Conservation (phyloP, 2,113 vertebrate species). For the Synodontis membranacea region DNA sequence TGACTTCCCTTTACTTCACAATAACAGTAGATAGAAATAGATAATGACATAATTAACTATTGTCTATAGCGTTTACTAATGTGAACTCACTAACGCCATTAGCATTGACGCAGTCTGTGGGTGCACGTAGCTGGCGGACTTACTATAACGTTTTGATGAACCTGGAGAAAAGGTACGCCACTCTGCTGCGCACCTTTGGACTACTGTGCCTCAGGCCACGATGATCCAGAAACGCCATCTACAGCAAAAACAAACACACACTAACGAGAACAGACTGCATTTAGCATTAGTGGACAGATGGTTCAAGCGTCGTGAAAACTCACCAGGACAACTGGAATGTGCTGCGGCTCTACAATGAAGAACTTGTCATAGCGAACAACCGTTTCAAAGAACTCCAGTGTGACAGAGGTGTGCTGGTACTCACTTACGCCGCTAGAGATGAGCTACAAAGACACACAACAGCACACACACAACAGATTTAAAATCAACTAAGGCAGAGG, state of each 20-base stretch:
- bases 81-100: neutral
- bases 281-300: too few species aligned
- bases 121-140: slow-evolving; percentile 61
- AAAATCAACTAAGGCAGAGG: neutral
- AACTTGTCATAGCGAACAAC: slow-evolving; percentile 96
- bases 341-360: slow-evolving; percentile 92
- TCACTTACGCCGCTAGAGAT: slow-evolving; percentile 90
- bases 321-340: slow-evolving; percentile 94
- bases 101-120: neutral
- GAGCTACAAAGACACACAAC: slow-evolving; percentile 70
- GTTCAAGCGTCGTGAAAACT: slow-evolving; percentile 55
- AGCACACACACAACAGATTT: neutral
- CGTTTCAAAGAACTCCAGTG: slow-evolving; percentile 96
- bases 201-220: slow-evolving; percentile 91
- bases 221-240: slow-evolving; percentile 99
- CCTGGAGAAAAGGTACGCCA: slow-evolving; percentile 94
- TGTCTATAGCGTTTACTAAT: neutral
- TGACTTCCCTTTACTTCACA: neutral
- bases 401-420: slow-evolving; percentile 91
- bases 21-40: neutral
- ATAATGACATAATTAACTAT: neutral
- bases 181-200: slow-evolving; percentile 93
- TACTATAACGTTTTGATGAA: slow-evolving; percentile 97
- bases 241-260: neutral
- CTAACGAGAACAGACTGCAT: neutral